Evolutionary conservation across 2,797 vertebrate genomes (phyloP).

Genomic region (Paguma larvata): DNA sequence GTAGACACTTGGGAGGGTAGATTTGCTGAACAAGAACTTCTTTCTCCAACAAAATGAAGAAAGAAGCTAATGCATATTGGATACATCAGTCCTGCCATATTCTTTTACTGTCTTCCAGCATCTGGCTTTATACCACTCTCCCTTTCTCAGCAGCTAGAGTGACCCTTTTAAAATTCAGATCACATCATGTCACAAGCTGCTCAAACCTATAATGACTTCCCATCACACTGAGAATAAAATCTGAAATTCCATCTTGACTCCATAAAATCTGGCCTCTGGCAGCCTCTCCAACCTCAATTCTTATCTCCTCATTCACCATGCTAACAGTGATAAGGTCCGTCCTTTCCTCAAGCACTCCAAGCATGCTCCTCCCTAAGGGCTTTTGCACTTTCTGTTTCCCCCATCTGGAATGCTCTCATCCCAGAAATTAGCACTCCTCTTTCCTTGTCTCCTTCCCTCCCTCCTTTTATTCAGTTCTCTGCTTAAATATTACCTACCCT

Average conservation of each 20-base stretch:
- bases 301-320: not conserved
- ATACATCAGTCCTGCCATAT: not conserved
- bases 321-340: not conserved
- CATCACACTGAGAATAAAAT: not conserved
- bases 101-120: not conserved
- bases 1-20: not conserved
- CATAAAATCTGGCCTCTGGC: not conserved
- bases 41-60: not conserved
- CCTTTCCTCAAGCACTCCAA: not conserved
- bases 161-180: not conserved
- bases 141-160: not conserved
- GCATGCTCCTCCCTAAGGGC: not conserved
- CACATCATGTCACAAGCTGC: not conserved
- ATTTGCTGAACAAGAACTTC: not conserved
- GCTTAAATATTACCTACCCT: not conserved
- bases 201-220: not conserved
- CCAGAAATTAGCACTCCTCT: not conserved
- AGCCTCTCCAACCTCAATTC: not conserved
- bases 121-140: not conserved
- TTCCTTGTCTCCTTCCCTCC: not conserved
- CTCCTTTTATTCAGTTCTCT: not conserved
- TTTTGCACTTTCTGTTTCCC: not conserved
- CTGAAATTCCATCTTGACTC: not conserved
- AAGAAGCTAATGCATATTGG: not conserved
- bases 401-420: not conserved